Evolutionary conservation across 2,797 vertebrate species (phyloP).

Genomic region (Columba guinea): DNA sequence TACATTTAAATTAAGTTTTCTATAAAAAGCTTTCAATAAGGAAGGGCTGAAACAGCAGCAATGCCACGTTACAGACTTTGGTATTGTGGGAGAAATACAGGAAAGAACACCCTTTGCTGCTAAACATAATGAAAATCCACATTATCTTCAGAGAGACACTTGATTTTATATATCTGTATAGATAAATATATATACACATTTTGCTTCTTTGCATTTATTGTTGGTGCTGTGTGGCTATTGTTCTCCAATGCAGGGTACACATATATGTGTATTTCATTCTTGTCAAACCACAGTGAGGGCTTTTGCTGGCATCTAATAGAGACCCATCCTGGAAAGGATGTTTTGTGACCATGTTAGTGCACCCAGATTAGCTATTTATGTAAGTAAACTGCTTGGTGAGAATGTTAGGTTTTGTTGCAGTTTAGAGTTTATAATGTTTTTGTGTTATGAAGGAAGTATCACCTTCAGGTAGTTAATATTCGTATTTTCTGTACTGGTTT

Average conservation of each 20-base stretch:
- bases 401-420: neutral
- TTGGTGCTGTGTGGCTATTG: neutral
- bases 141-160: neutral
- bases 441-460: neutral
- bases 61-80: rapidly evolving
- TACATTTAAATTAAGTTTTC: neutral
- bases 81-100: neutral
- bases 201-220: neutral
- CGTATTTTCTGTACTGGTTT: neutral
- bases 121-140: neutral
- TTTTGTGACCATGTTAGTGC: neutral
- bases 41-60: neutral
- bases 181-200: neutral
- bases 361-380: neutral
- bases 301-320: neutral
- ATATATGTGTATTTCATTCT: neutral
- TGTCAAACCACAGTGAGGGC: no score
- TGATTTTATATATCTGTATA: neutral
- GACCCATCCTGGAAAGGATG: neutral
- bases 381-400: neutral
- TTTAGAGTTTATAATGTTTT: neutral
- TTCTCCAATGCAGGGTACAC: neutral
- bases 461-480: neutral
- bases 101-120: neutral
- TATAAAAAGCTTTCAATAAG: neutral